A percentile compares a stretch with the other conserved stretches of the same genome.
Evolutionary conservation across 1,140 invertebrate species (phyloP).

Genomic region (Penaeus chinensis): DNA sequence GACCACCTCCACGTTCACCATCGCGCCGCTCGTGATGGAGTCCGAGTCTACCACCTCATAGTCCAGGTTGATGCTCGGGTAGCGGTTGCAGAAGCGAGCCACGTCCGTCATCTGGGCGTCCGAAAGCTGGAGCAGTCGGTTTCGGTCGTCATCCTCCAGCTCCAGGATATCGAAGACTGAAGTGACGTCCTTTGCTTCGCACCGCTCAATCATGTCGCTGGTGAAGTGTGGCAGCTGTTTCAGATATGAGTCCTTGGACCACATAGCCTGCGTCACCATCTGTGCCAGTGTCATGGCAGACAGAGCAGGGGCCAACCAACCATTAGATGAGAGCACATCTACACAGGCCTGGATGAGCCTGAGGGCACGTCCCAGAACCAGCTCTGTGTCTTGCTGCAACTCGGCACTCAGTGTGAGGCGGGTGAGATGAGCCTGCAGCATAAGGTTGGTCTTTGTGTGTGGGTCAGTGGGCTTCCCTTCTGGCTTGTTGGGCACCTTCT

Average conservation of each 20-base stretch:
- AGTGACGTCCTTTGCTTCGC: conserved; percentile 75
- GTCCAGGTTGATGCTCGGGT: conserved; percentile 97
- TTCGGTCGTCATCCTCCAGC: conserved; percentile 93
- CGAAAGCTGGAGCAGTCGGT: conserved; percentile 84
- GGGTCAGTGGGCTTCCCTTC: conserved; percentile 76
- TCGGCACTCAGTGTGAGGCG: conserved; percentile 94
- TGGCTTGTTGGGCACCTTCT: conserved; percentile 82
- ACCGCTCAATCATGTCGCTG: conserved; percentile 73
- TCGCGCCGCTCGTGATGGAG: conserved; percentile 79
- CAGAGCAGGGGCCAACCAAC: conserved; percentile 97
- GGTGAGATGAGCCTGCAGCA: conserved; percentile 96
- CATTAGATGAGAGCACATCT: conserved; percentile 97
- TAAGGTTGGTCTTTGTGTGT: conserved; percentile 95
- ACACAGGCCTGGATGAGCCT: conserved; percentile 98
- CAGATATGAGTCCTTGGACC: conserved; percentile 97
- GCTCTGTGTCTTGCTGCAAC: conserved; percentile 95
- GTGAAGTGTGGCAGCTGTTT: conserved; percentile 97
- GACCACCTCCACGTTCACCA: conserved; percentile 89
- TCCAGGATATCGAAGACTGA: conserved; percentile 99
- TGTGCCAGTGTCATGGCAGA: conserved; percentile 99
- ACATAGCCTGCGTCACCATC: conserved; percentile 99
- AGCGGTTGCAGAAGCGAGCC: conserved; percentile 97
- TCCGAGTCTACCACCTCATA: conserved; percentile 92
- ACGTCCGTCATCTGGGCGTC: conserved; percentile 95
- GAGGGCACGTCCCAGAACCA: conserved; percentile 83